Conservation (phyloP, 2,113 vertebrate species). For the Carettochelys insculpta region DNA sequence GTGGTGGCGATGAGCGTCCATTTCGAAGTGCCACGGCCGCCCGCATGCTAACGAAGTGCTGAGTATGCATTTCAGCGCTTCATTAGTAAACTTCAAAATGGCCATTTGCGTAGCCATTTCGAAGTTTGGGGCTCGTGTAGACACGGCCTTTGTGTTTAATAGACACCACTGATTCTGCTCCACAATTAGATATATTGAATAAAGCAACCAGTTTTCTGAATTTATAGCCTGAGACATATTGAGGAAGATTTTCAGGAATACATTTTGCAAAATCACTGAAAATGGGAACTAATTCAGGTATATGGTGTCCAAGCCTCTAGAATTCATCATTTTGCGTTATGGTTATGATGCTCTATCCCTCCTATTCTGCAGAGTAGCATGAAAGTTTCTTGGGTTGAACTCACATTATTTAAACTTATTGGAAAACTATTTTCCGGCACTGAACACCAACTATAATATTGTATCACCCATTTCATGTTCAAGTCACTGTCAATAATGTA, state of each 20-base stretch:
- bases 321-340: not conserved
- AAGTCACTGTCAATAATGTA: constrained; percentile 36
- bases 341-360: not conserved
- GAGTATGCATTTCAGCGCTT: too few relatives aligned
- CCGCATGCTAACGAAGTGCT: too few relatives aligned
- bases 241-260: not conserved
- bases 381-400: not conserved
- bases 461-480: constrained; percentile 52
- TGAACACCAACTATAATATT: constrained; percentile 29
- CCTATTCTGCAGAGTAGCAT: not conserved
- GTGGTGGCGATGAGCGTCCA: too few relatives aligned
- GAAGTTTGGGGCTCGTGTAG: too few relatives aligned
- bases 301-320: not conserved
- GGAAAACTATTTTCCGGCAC: constrained; percentile 28
- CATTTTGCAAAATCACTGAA: not conserved
- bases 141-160: too few relatives aligned
- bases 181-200: not conserved
- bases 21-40: too few relatives aligned
- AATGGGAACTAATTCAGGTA: not conserved
- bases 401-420: constrained; percentile 31
- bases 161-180: not conserved
- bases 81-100: too few relatives aligned
- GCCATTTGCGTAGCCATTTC: too few relatives aligned
- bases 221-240: not conserved
- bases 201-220: not conserved